Conservation (phyloP, 2,888 invertebrate species). For the Dromius quadrimaculatus region DNA sequence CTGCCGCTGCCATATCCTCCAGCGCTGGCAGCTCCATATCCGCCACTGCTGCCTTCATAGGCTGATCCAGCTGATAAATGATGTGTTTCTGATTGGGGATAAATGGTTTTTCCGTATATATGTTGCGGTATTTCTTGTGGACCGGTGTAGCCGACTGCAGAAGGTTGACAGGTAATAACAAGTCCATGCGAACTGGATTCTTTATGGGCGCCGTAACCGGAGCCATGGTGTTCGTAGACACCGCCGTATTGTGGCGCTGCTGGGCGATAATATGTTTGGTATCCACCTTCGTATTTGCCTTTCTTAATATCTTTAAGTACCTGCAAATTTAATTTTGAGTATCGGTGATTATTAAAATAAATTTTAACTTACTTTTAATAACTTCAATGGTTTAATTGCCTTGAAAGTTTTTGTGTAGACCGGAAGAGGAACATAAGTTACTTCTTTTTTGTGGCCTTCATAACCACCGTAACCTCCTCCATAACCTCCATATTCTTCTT, state of each 20-base stretch:
- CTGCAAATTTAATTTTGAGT: neutral
- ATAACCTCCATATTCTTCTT: neutral
- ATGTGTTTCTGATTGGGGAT: neutral
- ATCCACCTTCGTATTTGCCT: constrained; percentile 16
- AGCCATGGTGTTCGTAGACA: neutral
- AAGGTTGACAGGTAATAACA: constrained; percentile 66
- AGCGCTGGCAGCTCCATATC: neutral
- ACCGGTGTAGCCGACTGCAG: constrained; percentile 63
- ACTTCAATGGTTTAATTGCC: constrained; percentile 15
- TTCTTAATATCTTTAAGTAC: constrained; percentile 33
- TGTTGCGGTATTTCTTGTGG: constrained; percentile 10
- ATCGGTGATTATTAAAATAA: too few relatives aligned
- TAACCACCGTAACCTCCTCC: too few relatives aligned
- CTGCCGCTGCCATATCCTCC: constrained; percentile 12
- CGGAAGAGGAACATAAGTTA: constrained; percentile 22
- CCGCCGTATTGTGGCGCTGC: neutral
- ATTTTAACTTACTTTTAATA: constrained; percentile 16
- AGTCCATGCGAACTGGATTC: constrained; percentile 60
- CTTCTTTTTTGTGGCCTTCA: constrained; percentile 35
- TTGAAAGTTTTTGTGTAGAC: constrained; percentile 7
- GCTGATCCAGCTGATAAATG: too few relatives aligned
- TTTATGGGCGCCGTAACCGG: constrained; percentile 10
- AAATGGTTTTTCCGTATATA: too few relatives aligned
- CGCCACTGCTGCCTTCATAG: neutral
- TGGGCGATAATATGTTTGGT: constrained; percentile 3